phyloP scores from a whole-genome alignment of 2,113 vertebrate species.

The Xiphophorus maculatus region DNA sequence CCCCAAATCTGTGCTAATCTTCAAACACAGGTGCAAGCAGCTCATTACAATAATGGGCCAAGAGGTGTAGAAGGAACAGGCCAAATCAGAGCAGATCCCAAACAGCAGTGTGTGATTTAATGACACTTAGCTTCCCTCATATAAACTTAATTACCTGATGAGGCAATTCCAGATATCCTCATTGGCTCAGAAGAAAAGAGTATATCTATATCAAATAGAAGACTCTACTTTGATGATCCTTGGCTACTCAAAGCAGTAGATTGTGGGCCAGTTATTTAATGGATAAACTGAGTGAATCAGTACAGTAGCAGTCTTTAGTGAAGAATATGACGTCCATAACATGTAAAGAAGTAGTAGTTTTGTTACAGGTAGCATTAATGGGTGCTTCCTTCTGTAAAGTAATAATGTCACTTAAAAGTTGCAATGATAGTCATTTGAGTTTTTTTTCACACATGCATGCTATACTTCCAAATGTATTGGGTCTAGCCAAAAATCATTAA shows the following conservation, averaged over 20 bases:
- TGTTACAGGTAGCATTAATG: background rate
- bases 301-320: background rate
- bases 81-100: background rate
- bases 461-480: background rate
- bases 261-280: too few relatives aligned
- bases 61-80: background rate
- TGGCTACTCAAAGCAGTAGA: too few relatives aligned
- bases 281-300: background rate
- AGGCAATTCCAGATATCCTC: background rate
- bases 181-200: background rate
- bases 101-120: background rate
- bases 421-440: background rate
- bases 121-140: background rate
- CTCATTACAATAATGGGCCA: background rate
- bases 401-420: background rate
- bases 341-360: background rate
- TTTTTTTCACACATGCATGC: background rate
- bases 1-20: background rate
- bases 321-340: background rate
- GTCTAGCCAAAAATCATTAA: background rate
- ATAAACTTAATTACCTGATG: background rate
- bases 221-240: too few relatives aligned
- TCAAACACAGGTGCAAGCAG: background rate
- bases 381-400: background rate
- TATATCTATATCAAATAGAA: too few relatives aligned